Conservation (phyloP, 1,140 invertebrate genomes). For the Acromyrmex echinatior region DNA sequence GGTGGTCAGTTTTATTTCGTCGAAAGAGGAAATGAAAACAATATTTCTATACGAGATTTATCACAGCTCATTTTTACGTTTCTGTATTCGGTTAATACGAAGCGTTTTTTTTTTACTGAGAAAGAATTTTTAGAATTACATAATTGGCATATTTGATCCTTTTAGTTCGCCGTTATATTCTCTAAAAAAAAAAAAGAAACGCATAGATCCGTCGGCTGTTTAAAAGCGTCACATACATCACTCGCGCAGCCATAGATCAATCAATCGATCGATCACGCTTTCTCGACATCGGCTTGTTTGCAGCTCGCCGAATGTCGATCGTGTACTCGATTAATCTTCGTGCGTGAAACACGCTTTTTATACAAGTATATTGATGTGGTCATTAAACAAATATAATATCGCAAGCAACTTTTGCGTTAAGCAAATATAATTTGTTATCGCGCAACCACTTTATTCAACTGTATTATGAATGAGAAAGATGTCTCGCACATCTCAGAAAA, state of each 20-base stretch:
- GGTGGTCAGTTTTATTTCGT: constrained; percentile 11
- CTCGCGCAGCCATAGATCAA: constrained; percentile 11
- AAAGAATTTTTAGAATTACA: constrained; percentile 18
- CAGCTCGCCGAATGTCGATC: constrained; percentile 17
- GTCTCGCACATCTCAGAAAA: background rate
- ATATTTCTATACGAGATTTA: constrained; percentile 33
- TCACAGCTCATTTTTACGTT: background rate
- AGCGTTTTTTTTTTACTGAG: background rate
- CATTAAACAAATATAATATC: background rate
- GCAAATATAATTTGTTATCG: constrained; percentile 23
- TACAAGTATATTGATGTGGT: background rate
- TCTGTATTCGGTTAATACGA: background rate
- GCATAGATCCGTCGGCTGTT: background rate
- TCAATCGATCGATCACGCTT: constrained; percentile 48
- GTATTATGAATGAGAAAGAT: background rate
- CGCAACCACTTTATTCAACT: background rate
- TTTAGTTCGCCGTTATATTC: background rate
- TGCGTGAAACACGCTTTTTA: constrained; percentile 26
- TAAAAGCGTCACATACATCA: constrained; percentile 32
- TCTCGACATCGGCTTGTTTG: constrained; percentile 22
- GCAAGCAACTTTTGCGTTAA: background rate
- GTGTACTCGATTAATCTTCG: constrained; percentile 30
- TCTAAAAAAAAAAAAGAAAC: background rate
- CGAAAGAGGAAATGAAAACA: constrained; percentile 33
- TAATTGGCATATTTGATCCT: constrained; percentile 18